Evolutionary conservation across 1,140 invertebrate species (phyloP).

Genomic region (Polyergus mexicanus): DNA sequence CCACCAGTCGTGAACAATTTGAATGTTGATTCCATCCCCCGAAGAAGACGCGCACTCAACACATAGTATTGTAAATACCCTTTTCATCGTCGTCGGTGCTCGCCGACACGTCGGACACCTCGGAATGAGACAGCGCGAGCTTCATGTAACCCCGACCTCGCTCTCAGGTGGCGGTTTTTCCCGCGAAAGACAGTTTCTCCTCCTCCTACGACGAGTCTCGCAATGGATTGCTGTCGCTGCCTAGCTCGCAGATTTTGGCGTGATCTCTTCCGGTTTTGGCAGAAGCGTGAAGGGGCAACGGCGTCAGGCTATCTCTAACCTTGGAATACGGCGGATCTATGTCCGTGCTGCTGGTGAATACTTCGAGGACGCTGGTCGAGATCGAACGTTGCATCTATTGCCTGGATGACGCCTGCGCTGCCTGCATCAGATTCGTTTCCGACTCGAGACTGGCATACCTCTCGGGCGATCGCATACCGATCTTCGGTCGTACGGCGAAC

Average conservation of each 20-base stretch:
- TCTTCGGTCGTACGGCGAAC: conserved; percentile 83
- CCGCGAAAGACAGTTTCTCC: conserved; percentile 70
- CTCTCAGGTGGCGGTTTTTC: conserved; percentile 72
- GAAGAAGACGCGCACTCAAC: conserved; percentile 69
- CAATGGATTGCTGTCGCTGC: conserved; percentile 45
- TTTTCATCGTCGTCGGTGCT: conserved; percentile 81
- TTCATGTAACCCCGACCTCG: conserved; percentile 82
- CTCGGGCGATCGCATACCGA: conserved; percentile 83
- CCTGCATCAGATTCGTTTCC: conserved; percentile 79
- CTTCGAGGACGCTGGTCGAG: conserved; percentile 83
- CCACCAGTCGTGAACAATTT: not conserved
- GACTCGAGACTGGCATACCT: conserved; percentile 84
- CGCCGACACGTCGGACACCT: conserved; percentile 74
- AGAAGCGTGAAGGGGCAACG: conserved; percentile 80
- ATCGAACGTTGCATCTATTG: conserved; percentile 84
- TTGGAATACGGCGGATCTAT: conserved; percentile 85
- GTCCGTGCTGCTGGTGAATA: conserved; percentile 76
- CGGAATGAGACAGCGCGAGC: conserved; percentile 76
- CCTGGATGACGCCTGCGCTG: conserved; percentile 63
- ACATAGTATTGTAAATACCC: conserved; percentile 84
- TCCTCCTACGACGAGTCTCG: conserved; percentile 74
- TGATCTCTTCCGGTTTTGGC: conserved; percentile 81
- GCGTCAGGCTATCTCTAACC: conserved; percentile 83
- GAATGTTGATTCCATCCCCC: not conserved
- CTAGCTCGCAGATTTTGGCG: conserved; percentile 83